Conservation (phyloP, 2,113 vertebrate species). For the Megaleporinus macrocephalus region DNA sequence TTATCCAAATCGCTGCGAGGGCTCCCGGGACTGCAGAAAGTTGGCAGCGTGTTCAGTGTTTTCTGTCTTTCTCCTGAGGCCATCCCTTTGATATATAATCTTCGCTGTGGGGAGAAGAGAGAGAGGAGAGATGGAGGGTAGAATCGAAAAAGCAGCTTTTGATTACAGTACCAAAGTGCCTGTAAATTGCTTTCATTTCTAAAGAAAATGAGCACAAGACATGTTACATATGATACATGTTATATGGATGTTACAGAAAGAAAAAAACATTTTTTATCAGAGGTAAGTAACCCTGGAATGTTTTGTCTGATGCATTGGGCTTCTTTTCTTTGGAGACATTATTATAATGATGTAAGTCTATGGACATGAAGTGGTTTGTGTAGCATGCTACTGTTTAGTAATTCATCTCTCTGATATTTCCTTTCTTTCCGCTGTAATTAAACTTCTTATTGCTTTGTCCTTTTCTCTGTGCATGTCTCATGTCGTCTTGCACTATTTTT, state of each 20-base stretch:
- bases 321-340: conserved; percentile 1
- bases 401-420: not conserved
- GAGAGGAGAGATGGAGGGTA: not conserved
- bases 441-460: not conserved
- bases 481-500: not conserved
- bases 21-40: not conserved
- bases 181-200: conserved; percentile 1
- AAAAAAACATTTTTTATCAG: not conserved
- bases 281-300: not conserved
- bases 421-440: not conserved
- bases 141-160: conserved; percentile 34
- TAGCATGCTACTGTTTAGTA: not conserved
- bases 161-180: conserved; percentile 31
- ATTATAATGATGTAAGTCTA: not conserved
- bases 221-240: conserved; percentile 26
- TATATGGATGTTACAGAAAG: conserved; percentile 5
- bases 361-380: not conserved
- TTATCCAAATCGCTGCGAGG: not conserved
- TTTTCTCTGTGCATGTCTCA: not conserved
- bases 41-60: conserved; percentile 40
- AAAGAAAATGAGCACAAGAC: conserved; percentile 41
- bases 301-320: not conserved
- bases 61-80: conserved; percentile 30
- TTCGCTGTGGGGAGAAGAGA: conserved; percentile 20
- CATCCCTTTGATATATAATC: conserved; percentile 54